Conservation (phyloP, 2,888 invertebrate genomes). For the Belgica antarctica region DNA sequence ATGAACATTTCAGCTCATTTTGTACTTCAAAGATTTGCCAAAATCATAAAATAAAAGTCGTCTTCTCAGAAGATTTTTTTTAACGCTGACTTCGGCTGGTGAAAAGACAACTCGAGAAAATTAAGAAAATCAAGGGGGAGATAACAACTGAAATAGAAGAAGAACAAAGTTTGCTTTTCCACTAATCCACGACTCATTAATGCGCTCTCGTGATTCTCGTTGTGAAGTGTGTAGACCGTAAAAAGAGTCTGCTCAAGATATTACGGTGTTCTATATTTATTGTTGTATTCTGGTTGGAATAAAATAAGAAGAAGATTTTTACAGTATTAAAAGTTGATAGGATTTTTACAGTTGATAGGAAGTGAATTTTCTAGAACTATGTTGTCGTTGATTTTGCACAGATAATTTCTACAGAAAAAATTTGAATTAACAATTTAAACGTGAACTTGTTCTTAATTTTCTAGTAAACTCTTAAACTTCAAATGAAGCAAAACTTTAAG, state of each 20-base stretch:
- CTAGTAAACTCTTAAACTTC: too few relatives aligned
- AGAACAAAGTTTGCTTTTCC: background rate
- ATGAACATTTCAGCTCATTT: constrained; percentile 18
- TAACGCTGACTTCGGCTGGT: background rate
- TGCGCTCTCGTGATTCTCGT: constrained; percentile 22
- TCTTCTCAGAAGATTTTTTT: constrained; percentile 1
- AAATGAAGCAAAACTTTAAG: too few relatives aligned
- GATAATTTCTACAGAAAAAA: too few relatives aligned
- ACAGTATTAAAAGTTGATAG: too few relatives aligned
- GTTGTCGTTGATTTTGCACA: too few relatives aligned
- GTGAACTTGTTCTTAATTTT: too few relatives aligned
- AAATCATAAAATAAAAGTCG: background rate
- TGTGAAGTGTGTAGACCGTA: constrained; percentile 22
- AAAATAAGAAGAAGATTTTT: too few relatives aligned
- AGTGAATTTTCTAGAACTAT: too few relatives aligned
- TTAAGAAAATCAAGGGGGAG: background rate
- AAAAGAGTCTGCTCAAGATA: background rate
- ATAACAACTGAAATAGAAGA: constrained; percentile 21
- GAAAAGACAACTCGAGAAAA: background rate
- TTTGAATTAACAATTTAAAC: background rate
- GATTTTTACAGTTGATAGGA: too few relatives aligned
- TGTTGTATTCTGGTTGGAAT: too few relatives aligned
- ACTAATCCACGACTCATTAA: constrained; percentile 25
- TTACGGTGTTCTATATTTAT: background rate
- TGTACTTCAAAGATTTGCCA: constrained; percentile 21